A percentile compares a stretch with the other conserved stretches of the same genome.
These are phyloP conservation scores for Morinoia aosen DNA, from an alignment of 2,888 invertebrate genomes.

Conservation along the genomic window DNA sequence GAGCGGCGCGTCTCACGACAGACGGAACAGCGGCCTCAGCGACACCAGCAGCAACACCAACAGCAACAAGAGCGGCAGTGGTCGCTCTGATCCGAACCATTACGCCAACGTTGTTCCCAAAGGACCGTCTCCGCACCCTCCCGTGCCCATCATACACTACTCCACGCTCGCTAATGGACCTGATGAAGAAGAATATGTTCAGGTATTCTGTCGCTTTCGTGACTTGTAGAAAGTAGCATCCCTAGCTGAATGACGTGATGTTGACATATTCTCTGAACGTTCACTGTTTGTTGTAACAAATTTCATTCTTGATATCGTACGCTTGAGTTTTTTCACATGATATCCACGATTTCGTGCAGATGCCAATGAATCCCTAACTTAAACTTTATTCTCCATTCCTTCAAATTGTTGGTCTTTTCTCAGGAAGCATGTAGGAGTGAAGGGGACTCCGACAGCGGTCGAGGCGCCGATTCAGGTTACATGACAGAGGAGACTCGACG, in stretches of 20 bases:
- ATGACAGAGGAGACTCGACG: conserved; percentile 62
- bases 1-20: neutral
- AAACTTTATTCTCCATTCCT: neutral
- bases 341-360: neutral
- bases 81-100: neutral
- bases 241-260: neutral
- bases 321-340: neutral
- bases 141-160: conserved; percentile 60
- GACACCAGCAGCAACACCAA: conserved; percentile 20
- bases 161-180: conserved; percentile 64
- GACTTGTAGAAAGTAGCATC: neutral
- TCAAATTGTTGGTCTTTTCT: neutral
- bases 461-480: conserved; percentile 66
- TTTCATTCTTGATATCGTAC: neutral
- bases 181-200: conserved; percentile 62
- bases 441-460: conserved; percentile 65
- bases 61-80: conserved; percentile 28
- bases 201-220: neutral
- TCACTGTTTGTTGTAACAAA: neutral
- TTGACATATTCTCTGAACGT: neutral
- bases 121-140: conserved; percentile 6
- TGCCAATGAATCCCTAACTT: neutral
- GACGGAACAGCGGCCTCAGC: conserved; percentile 38
- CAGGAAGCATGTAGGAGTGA: conserved; percentile 65
- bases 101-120: conserved; percentile 18